Base-by-base conservation (phyloP, 2,113 vertebrate species). In the Rhodinocichla rosea region DNA sequence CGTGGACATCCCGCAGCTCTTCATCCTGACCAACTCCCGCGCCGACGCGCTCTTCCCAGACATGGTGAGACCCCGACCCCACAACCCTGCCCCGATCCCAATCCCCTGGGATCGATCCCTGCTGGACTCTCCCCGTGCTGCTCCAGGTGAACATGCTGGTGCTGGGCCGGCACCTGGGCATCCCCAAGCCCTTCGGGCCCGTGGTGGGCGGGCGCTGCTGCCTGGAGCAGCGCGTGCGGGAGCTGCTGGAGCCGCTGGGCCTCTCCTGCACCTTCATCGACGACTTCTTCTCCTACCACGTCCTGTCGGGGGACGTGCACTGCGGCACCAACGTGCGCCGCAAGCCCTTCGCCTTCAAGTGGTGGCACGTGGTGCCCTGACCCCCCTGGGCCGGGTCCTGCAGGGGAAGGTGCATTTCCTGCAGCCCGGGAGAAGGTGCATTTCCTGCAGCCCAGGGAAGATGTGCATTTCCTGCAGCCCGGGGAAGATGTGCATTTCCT, bases 131-230 rank as follows among this genome's bases (percentile, higher is more conserved):
- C 11, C 45, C 8, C 3, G 8, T 3, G 3, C 32, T 15, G 9
- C 52, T 9, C 5, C 49, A 99, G 99, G 99, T 99, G 44, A 53
- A 52, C 50, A 52, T 52, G 50, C 50, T 52, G 50, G 50, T 52
- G 50, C 50, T 52, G 50, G 50, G 50, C 50, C 50, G 26, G 26
- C 50, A 98, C 91, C 97, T 99, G 40, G 99, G 99, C 93, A 98
- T 99, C 89, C 99, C 99, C 14, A 99, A 99, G 55, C 99, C 99
- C 6, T 99, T 98, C 1, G 99, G 99, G 18, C 99, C 99, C 0
- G 44, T 93, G 92, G 97, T 99, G 94, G 81, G 98, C 0, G 98
- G 99, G 20, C 95, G 53, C 67, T 99, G 99, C 64, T 98, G 97
- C 74, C 97, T 99, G 89, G 99, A 99, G 97, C 94, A 97, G 24